Percentiles rank a stretch among this genome's conserved stretches.
phyloP scores from a whole-genome alignment of 1,140 invertebrate genomes.

The Lepidurus couesii region DNA sequence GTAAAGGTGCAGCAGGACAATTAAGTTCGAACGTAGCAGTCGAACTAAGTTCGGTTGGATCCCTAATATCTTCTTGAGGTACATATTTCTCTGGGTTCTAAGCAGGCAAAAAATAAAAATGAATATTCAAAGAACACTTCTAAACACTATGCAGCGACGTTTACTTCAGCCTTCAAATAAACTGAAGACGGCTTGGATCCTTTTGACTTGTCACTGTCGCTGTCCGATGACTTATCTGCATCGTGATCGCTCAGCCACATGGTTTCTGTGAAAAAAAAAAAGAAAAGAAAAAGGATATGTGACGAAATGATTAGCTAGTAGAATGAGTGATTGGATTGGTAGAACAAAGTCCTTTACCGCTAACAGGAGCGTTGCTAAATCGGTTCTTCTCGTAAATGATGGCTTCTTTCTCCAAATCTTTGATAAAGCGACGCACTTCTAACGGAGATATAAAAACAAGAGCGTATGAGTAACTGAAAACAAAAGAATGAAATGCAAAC shows the following conservation, averaged over 20 bases:
- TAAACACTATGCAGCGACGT: not conserved
- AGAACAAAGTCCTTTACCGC: slow-evolving; percentile 6
- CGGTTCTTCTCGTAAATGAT: slow-evolving; percentile 29
- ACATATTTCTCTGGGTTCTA: not conserved
- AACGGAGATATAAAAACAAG: not conserved
- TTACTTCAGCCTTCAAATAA: not conserved
- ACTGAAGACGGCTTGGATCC: not conserved
- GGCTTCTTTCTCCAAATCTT: slow-evolving; percentile 32
- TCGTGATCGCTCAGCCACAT: slow-evolving; percentile 30
- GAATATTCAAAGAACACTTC: not conserved
- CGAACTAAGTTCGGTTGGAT: not conserved
- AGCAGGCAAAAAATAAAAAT: not conserved
- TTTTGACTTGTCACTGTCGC: slow-evolving; percentile 21
- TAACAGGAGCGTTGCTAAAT: slow-evolving; percentile 13
- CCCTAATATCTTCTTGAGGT: not conserved
- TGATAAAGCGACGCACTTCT: slow-evolving; percentile 32
- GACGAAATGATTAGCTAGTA: too few species aligned
- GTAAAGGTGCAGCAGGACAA: slow-evolving; percentile 1
- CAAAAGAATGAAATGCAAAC: not conserved
- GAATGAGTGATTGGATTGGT: not conserved
- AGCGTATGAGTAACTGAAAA: not conserved
- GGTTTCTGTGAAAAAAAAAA: not conserved
- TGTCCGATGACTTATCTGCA: slow-evolving; percentile 31
- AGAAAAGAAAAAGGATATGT: not conserved
- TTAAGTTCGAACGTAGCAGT: not conserved